These are phyloP conservation scores for Uloborus plumipes DNA, from an alignment of 2,888 invertebrate genomes.

Conservation along the genomic window DNA sequence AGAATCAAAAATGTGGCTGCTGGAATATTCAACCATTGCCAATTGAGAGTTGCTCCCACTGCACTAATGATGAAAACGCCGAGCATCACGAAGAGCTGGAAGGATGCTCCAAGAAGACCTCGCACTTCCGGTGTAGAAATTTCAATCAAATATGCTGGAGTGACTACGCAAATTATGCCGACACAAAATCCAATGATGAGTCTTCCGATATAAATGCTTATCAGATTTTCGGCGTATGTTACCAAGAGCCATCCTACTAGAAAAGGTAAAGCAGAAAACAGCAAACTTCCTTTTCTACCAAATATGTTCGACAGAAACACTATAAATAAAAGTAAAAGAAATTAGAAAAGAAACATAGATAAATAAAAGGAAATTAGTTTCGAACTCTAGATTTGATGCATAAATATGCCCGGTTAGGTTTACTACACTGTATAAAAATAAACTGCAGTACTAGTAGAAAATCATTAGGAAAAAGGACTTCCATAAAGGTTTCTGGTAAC, in stretches of 20 bases:
- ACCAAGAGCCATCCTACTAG: slow-evolving; percentile 70
- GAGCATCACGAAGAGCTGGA: slow-evolving; percentile 63
- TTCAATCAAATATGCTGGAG: slow-evolving; percentile 65
- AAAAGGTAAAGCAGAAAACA: slow-evolving; percentile 69
- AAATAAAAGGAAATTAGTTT: too few relatives aligned
- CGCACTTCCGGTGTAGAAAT: slow-evolving; percentile 64
- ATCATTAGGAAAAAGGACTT: too few relatives aligned
- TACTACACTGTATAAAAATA: too few relatives aligned
- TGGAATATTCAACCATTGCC: slow-evolving; percentile 59
- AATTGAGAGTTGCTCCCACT: slow-evolving; percentile 56
- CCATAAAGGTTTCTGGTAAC: too few relatives aligned
- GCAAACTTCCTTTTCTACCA: slow-evolving; percentile 69
- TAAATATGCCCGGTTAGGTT: too few relatives aligned
- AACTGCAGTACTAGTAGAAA: too few relatives aligned
- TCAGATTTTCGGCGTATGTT: slow-evolving; percentile 57
- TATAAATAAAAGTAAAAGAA: slow-evolving; percentile 21
- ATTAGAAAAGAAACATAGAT: too few relatives aligned
- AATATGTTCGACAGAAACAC: slow-evolving; percentile 60
- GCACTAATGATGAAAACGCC: slow-evolving; percentile 61
- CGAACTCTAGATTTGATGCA: too few relatives aligned
- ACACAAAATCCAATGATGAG: slow-evolving; percentile 61
- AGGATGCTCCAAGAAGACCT: slow-evolving; percentile 65
- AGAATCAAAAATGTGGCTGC: slow-evolving; percentile 21
- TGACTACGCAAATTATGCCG: slow-evolving; percentile 64
- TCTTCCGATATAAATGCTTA: slow-evolving; percentile 62